These are phyloP conservation scores for Oligia strigilis DNA, from an alignment of 2,888 invertebrate species.

Conservation along the genomic window DNA sequence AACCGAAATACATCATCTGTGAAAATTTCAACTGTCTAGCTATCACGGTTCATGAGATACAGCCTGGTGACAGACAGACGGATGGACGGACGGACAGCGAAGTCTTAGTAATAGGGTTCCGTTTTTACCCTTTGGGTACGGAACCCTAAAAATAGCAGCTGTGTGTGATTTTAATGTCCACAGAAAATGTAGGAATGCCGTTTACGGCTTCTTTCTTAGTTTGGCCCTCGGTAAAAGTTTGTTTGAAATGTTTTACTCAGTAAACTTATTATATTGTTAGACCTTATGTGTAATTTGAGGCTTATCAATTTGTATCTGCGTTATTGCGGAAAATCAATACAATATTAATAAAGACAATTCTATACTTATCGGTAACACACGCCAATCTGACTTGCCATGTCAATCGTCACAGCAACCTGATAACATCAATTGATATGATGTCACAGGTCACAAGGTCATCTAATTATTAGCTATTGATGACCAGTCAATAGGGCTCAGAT, in stretches of 20 bases:
- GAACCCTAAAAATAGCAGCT: not conserved
- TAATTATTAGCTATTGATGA: slow-evolving; percentile 33
- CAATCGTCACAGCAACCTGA: slow-evolving; percentile 11
- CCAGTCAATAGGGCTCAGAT: slow-evolving; percentile 29
- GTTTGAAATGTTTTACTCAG: not conserved
- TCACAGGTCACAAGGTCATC: slow-evolving; percentile 36
- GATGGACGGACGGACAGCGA: too few species aligned
- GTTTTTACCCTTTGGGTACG: too few species aligned
- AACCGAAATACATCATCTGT: too few species aligned
- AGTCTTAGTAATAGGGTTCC: too few species aligned
- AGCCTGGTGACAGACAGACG: too few species aligned
- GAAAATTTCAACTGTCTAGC: too few species aligned
- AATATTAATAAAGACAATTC: not conserved
- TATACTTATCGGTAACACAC: not conserved
- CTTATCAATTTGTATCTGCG: not conserved
- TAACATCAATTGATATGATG: slow-evolving; percentile 28
- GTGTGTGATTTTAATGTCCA: not conserved
- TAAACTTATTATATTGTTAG: not conserved
- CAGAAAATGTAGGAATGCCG: not conserved
- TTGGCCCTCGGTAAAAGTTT: not conserved
- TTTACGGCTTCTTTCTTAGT: not conserved
- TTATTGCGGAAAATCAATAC: not conserved
- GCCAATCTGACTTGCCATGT: not conserved
- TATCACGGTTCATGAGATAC: too few species aligned
- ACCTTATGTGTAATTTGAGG: not conserved